Evolutionary conservation across 2,113 vertebrate species (phyloP), one percentile per base, ranked within the genome.

Genomic region (Aegypius monachus): DNA sequence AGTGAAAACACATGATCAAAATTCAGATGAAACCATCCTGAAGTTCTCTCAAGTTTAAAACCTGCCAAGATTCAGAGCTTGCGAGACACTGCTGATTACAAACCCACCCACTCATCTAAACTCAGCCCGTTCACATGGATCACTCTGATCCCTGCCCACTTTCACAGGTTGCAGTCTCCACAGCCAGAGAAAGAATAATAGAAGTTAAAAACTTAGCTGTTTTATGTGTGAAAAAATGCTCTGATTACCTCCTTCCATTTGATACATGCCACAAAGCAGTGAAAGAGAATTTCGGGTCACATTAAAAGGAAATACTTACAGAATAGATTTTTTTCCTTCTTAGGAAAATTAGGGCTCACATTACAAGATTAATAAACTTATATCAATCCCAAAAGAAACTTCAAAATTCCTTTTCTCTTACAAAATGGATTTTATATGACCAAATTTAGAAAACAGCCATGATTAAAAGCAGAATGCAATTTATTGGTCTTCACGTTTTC

Each of bases 341-440:
- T 88, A 45, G 80, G 88, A 95, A 96, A 95, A 93, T 92, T 22
- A 88, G 45, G 47, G 55, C 31, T 97, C 68, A 56, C 34, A 36
- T 93, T 92, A 73, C 92, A 91, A 92, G 83, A 93, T 97, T 86
- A 95, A 93, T 92, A 97, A 94, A 84, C 43, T 90, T 94, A 61
- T 65, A 96, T 95, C 82, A 92, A 93, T 97, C 95, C 90, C 95
- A 78, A 95, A 95, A 92, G 95, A 95, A 97, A 95, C 80, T 74
- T 93, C 77, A 97, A 95, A 96, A 95, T 96, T 95, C 97, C 80
- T 97, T 84, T 86, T 88, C 88, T 81, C 82, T 97, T 95, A 96
- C 55, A 55, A 90, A 95, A 90, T 38, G 32, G 38, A 77, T 86
- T 92, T 94, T 73, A n/a, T 73, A 84, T 59, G 85, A 93, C 82